phyloP scores from a whole-genome alignment of 2,888 invertebrate species.

The Tholera decimalis region DNA sequence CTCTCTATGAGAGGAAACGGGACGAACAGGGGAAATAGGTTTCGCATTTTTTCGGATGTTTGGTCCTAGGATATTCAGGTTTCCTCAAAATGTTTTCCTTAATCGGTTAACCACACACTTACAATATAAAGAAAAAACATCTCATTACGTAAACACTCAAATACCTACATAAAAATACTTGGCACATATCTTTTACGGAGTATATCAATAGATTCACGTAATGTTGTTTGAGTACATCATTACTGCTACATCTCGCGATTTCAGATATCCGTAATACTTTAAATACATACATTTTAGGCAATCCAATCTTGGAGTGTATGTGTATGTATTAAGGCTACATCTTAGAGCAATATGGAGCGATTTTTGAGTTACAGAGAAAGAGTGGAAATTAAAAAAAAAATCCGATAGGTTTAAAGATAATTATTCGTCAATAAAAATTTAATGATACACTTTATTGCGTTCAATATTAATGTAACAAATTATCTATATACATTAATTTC shows the following conservation, averaged over 20 bases:
- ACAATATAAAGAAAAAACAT: no score
- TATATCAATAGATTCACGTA: constrained; percentile 36
- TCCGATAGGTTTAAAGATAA: background rate
- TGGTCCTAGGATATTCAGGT: no score
- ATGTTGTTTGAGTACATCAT: constrained; percentile 52
- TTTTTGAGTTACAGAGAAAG: background rate
- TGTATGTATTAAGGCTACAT: constrained; percentile 23
- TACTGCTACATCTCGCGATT: constrained; percentile 56
- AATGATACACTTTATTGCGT: no score
- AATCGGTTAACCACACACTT: no score
- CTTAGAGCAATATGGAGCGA: constrained; percentile 16
- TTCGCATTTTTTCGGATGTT: no score
- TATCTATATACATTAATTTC: no score
- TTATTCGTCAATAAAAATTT: no score
- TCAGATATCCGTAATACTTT: constrained; percentile 54
- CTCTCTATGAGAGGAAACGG: no score
- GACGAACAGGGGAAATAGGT: no score
- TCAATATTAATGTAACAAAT: no score
- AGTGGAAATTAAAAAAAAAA: background rate
- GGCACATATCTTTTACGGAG: background rate
- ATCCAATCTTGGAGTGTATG: constrained; percentile 59
- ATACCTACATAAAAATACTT: background rate
- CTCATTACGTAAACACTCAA: background rate
- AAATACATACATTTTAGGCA: constrained; percentile 62
- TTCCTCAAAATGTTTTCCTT: no score